A percentile compares a stretch with the other conserved stretches of the same genome.
phyloP scores from a whole-genome alignment of 1,140 invertebrate species.

The Apocrypta bakeri region DNA sequence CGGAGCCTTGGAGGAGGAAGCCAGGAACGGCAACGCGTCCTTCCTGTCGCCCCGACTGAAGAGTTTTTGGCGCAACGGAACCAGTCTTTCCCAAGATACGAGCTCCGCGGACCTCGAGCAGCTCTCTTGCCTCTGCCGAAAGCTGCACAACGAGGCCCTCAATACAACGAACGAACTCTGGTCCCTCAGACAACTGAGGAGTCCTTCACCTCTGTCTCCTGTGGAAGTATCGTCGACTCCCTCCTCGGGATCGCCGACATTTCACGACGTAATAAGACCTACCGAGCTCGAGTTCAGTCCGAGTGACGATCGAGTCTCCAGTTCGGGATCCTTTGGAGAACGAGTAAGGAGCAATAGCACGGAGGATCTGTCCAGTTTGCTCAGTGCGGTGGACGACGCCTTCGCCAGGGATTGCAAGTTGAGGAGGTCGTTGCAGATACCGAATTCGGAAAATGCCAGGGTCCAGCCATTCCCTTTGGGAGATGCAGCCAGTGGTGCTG shows the following conservation, averaged over 20 bases:
- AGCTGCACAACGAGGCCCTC: conserved; percentile 64
- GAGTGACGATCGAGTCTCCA: not conserved
- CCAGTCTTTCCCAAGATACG: conserved; percentile 10
- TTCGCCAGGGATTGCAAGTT: conserved; percentile 67
- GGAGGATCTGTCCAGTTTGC: conserved; percentile 69
- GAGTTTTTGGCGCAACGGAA: conserved; percentile 1
- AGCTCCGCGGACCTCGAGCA: conserved; percentile 50
- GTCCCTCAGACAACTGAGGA: not conserved
- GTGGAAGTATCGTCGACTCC: not conserved
- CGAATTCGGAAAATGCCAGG: conserved; percentile 60
- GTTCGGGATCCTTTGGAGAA: not conserved
- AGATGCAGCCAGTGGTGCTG: not conserved
- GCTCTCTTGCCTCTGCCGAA: conserved; percentile 69
- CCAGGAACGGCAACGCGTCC: not conserved
- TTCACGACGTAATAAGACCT: not conserved
- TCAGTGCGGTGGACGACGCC: not conserved
- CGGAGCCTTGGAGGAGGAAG: not conserved
- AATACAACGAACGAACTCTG: not conserved
- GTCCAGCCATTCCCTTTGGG: not conserved
- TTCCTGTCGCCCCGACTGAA: conserved; percentile 1
- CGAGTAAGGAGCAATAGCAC: conserved; percentile 67
- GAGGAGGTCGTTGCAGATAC: conserved; percentile 79
- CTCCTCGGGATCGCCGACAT: not conserved
- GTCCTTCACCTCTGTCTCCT: not conserved
- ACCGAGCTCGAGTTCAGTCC: not conserved